phyloP scores from a whole-genome alignment of 2,888 invertebrate genomes.

The Vesta saturnalis region DNA sequence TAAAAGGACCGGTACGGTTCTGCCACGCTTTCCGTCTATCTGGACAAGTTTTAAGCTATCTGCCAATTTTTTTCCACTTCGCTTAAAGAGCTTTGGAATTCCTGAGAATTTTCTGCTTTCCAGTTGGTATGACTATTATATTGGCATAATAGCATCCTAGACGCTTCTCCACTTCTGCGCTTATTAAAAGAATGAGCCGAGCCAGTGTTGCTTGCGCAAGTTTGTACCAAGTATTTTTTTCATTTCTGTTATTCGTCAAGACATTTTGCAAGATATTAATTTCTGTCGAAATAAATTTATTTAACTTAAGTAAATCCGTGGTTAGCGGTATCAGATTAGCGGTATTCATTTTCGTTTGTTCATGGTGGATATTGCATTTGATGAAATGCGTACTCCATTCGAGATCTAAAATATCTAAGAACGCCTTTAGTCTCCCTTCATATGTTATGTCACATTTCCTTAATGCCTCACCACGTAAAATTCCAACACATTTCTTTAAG shows the following conservation, averaged over 20 bases:
- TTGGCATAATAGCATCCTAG: conserved; percentile 8
- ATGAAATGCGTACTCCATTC: not conserved
- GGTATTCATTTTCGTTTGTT: not conserved
- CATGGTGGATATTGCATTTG: conserved; percentile 4
- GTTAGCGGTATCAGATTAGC: conserved; percentile 16
- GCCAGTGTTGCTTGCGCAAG: not conserved
- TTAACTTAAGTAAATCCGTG: conserved; percentile 7
- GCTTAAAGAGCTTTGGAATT: conserved; percentile 19
- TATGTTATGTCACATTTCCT: too few species aligned
- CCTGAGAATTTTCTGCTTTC: not conserved
- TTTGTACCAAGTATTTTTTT: not conserved
- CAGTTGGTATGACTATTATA: conserved; percentile 17
- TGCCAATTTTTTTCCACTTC: conserved; percentile 21
- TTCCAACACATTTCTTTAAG: too few species aligned
- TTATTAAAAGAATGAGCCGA: conserved; percentile 27
- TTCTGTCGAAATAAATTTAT: not conserved
- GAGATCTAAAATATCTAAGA: too few species aligned
- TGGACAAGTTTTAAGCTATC: conserved; percentile 16
- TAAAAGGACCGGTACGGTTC: conserved; percentile 20
- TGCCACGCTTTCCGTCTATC: conserved; percentile 21
- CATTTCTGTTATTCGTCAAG: not conserved
- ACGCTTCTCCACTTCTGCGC: conserved; percentile 24
- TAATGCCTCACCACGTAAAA: too few species aligned
- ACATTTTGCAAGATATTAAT: too few species aligned
- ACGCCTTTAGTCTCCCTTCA: too few species aligned